Evolutionary conservation across 2,113 vertebrate genomes (phyloP), one percentile per base, ranked within the genome.

Genomic region (Rhinolophus ferrumequinum): DNA sequence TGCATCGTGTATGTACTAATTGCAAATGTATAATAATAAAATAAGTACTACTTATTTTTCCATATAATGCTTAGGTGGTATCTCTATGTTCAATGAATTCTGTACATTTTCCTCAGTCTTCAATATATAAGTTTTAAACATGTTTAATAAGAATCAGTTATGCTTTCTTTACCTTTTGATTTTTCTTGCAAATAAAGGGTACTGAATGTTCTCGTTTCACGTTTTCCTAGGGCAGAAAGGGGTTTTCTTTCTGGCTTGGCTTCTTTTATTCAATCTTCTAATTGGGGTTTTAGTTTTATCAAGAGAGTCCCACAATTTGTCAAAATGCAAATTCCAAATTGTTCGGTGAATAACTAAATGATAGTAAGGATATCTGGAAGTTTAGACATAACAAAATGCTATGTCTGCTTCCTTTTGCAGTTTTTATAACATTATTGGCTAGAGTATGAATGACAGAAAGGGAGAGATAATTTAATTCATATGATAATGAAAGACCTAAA

Each of bases 261-360:
- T 41, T 79, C 83, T 88, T 52, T 52, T 69, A 56, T 22, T 64
- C 5, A 35, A 33, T 69, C 3, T 81, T 83, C 83, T 70, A 79
- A 94, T 41, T 84, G 58, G 82, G 13, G 16, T 58, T 84, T 85
- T 64, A 89, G 26, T 66, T 97, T 94, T 76, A 79, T 84, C 52
- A 88, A 88, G 21, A 13, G 58, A 92, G 16, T 82, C 2, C 14
- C 56, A 47, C 0, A 26, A 33, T 64, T 73, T 72, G 66, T 72
- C 70, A 35, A 93, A 88, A 64, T 70, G 26, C 6, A 88, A 77
- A 44, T 13, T 87, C 18, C n/a, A 80, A 58, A 92, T 70, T 77
- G 6, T 77, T 96, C 41, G 41, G 13, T 93, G 54, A 90, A 47
- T 88, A 90, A 88, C 22, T 86, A 84, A 50, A 22, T 66, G 62